These are phyloP conservation scores for Drosophila mayri DNA, from an alignment of 1,140 invertebrate species.

Conservation along the genomic window DNA sequence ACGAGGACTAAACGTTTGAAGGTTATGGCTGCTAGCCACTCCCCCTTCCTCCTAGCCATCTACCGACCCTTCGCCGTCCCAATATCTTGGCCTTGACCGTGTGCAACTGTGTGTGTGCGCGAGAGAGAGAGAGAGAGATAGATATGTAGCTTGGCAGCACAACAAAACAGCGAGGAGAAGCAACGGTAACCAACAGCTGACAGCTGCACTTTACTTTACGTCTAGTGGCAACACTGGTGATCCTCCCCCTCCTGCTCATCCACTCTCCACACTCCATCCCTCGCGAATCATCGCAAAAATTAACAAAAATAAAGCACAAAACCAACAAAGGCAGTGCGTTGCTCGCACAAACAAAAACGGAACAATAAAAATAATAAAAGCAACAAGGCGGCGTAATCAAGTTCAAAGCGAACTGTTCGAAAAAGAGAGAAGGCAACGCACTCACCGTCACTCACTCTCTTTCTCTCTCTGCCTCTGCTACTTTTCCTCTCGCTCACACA, in stretches of 20 bases:
- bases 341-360: conserved; percentile 39
- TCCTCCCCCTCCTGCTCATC: conserved; percentile 18
- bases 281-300: conserved; percentile 9
- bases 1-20: conserved; percentile 62
- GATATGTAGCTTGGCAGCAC: neutral
- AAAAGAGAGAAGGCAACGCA: conserved; percentile 47
- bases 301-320: conserved; percentile 26
- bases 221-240: conserved; percentile 62
- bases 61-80: conserved; percentile 12
- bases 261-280: neutral
- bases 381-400: conserved; percentile 54
- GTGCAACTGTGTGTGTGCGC: conserved; percentile 39
- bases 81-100: conserved; percentile 76
- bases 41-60: conserved; percentile 3
- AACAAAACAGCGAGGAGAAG: conserved; percentile 10
- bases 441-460: conserved; percentile 16
- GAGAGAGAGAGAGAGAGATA: conserved; percentile 36
- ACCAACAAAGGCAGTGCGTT: conserved; percentile 34
- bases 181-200: conserved; percentile 76
- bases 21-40: conserved; percentile 61
- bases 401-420: conserved; percentile 71
- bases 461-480: conserved; percentile 40
- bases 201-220: conserved; percentile 67
- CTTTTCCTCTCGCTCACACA: conserved; percentile 54
- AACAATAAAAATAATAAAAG: conserved; percentile 40